These are phyloP conservation scores for Agrochola circellaris DNA, from an alignment of 2,888 invertebrate genomes.

Conservation along the genomic window DNA sequence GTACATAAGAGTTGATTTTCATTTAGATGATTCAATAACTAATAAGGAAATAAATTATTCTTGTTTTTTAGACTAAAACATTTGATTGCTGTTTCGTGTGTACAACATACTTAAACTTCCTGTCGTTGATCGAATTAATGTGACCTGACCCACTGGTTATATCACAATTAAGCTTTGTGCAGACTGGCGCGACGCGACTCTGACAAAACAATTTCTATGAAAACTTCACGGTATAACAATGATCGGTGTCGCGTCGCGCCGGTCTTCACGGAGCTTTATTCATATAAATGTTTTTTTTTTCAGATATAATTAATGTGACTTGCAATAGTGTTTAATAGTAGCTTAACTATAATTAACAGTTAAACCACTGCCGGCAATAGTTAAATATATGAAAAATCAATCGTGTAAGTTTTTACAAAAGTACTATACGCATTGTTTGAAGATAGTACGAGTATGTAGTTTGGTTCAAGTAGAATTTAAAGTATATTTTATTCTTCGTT, in stretches of 20 bases:
- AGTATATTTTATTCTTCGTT: neutral
- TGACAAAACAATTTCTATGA: no score
- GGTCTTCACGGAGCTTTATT: no score
- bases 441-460: neutral
- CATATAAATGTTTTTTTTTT: neutral
- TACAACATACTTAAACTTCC: neutral
- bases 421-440: no score
- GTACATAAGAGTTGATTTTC: neutral
- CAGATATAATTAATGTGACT: neutral
- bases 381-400: neutral
- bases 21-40: slow-evolving; percentile 6
- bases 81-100: neutral
- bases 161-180: no score
- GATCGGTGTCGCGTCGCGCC: no score
- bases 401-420: neutral
- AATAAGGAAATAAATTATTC: slow-evolving; percentile 27
- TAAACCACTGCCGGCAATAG: neutral
- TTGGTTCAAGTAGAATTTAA: neutral
- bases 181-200: no score
- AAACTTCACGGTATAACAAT: no score
- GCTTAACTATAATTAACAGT: neutral
- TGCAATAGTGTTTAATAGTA: neutral
- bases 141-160: neutral
- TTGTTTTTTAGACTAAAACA: neutral
- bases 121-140: neutral